phyloP scores from a whole-genome alignment of 2,113 vertebrate genomes.

The Lepus europaeus region DNA sequence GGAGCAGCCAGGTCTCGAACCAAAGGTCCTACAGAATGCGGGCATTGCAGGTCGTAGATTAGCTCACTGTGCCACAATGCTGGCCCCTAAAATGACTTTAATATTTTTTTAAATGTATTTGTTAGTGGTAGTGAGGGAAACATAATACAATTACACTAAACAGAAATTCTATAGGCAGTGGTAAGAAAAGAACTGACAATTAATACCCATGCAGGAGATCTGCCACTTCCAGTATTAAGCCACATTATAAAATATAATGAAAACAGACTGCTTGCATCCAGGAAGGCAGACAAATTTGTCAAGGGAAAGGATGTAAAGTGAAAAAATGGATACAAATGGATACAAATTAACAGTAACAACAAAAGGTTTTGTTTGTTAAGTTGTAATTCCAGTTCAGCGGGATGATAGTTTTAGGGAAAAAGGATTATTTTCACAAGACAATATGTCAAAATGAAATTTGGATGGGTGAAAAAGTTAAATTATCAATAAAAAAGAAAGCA shows the following conservation, averaged over 20 bases:
- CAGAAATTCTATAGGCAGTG: background rate
- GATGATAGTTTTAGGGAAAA: background rate
- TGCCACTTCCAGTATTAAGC: background rate
- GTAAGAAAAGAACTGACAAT: background rate
- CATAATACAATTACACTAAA: background rate
- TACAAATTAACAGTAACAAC: background rate
- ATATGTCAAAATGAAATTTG: constrained; percentile 1
- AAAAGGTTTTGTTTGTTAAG: background rate
- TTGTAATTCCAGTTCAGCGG: background rate
- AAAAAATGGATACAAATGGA: background rate
- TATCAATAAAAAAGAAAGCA: background rate
- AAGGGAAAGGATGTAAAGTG: background rate
- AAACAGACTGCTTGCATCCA: background rate
- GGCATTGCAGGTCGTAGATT: too few relatives aligned
- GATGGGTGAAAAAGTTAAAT: background rate
- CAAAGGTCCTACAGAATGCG: too few relatives aligned
- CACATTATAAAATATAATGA: background rate
- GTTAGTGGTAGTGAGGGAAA: background rate
- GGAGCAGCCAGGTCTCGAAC: too few relatives aligned
- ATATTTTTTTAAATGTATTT: background rate
- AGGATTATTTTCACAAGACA: background rate
- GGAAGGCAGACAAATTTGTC: background rate
- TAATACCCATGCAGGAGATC: background rate
- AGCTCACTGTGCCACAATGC: too few relatives aligned
- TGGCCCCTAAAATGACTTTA: too few relatives aligned